Evolutionary conservation across 2,113 vertebrate species (phyloP).

Genomic region (Hyaena hyaena): DNA sequence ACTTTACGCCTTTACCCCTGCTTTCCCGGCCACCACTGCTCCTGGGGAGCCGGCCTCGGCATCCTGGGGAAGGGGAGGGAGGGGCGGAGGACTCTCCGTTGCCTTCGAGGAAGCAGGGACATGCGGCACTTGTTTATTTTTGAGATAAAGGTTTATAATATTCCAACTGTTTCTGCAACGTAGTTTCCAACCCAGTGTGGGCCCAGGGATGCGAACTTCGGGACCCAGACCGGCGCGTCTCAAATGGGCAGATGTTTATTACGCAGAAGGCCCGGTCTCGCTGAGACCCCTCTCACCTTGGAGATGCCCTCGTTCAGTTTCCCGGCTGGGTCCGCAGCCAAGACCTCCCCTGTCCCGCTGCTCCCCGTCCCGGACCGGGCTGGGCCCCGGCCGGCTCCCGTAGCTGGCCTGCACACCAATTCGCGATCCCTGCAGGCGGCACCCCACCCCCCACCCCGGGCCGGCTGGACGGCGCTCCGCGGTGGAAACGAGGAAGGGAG

Average conservation of each 20-base stretch:
- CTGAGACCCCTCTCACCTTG: not conserved
- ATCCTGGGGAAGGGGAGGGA: not conserved
- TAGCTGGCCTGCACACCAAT: accelerated
- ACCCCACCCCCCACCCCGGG: not conserved
- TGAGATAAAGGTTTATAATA: not conserved
- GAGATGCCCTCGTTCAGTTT: not conserved
- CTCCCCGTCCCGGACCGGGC: not conserved
- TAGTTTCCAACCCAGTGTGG: not conserved
- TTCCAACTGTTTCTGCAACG: not conserved
- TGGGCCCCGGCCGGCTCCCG: not conserved
- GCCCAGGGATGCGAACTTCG: not conserved
- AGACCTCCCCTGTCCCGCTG: not conserved
- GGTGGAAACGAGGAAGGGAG: not conserved
- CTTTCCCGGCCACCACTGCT: not conserved
- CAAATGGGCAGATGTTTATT: not conserved
- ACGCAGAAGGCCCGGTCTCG: not conserved
- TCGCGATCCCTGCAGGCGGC: not conserved
- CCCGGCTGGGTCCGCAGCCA: not conserved
- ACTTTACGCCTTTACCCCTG: not conserved
- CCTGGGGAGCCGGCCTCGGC: not conserved
- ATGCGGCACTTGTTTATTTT: not conserved
- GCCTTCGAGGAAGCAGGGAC: not conserved
- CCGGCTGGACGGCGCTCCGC: accelerated
- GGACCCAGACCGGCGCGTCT: not conserved
- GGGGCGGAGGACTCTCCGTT: not conserved